Evolutionary conservation across 2,888 invertebrate species (phyloP), one percentile per base, ranked within the genome.

Genomic region (Drosophila pegasa): DNA sequence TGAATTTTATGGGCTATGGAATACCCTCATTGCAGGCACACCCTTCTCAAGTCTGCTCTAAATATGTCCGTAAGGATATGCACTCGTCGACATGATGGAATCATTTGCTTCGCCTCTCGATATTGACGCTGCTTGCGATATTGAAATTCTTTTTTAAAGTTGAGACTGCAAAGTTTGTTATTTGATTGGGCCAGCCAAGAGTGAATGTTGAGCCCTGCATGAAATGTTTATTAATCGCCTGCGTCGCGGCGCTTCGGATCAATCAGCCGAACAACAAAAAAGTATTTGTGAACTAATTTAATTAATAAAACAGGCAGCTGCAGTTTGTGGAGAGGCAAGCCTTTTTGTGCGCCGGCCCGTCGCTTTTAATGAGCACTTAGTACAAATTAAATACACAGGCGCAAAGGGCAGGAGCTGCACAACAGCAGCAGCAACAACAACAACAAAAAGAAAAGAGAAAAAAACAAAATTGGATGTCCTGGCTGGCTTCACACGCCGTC

Each of bases 321-420:
- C 58, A 61, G 52, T 71, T 33, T 40, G 25, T 29, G 40, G 10
- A 31, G 51, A 38, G 33, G 61, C 52, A 10, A 43, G 25, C 43
- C 43, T 27, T 16, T 43, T 37, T 47, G 41, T 35, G 8, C 55
- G 48, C 14, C 22, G 29, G 38, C 55, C 31, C 41, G 65, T 6
- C 16, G 22, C 76, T 71, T 77, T 87, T 83, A 87, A 87, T 83
- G 78, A 85, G 86, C 83, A 83, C 87, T 87, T 85, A 82, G 73
- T 64, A 66, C 65, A 85, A 87, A 87, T 87, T 80, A 87, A 87
- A 85, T 80, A 74, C 69, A 68, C 58, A 69, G 58, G 50, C 67
- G 50, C 45, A 56, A 40, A 33, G 52, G 31, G 48, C 29, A 33
- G n/a, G 2, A 20, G 14, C 2, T 5, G 20, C 18, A 43, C 27